Evolutionary conservation across 2,888 invertebrate species (phyloP).

Genomic region (Rotaria socialis): DNA sequence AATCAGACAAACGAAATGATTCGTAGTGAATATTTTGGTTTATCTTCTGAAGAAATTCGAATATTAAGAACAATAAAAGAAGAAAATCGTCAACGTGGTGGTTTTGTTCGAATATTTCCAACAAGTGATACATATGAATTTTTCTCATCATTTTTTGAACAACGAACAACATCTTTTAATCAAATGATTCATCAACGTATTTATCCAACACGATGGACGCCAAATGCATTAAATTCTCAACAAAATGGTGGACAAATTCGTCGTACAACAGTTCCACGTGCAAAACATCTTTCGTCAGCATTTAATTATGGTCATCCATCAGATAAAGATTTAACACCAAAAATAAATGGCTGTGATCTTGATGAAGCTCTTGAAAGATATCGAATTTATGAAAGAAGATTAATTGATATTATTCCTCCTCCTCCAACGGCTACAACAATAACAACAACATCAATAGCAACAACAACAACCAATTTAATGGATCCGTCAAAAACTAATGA

Average conservation of each 20-base stretch:
- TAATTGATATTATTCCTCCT: slow-evolving; percentile 38
- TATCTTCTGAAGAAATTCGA: slow-evolving; percentile 74
- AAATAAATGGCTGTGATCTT: background rate
- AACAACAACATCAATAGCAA: background rate
- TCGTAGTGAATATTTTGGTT: slow-evolving; percentile 48
- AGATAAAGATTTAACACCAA: background rate
- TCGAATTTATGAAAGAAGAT: slow-evolving; percentile 42
- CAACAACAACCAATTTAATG: background rate
- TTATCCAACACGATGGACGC: slow-evolving; percentile 39
- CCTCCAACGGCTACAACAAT: background rate
- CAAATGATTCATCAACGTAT: slow-evolving; percentile 44
- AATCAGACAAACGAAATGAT: background rate
- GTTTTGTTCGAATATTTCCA: slow-evolving; percentile 84
- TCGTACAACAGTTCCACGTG: slow-evolving; percentile 12
- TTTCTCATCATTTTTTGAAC: slow-evolving; percentile 50
- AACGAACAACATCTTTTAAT: slow-evolving; percentile 42
- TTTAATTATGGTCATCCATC: slow-evolving; percentile 8
- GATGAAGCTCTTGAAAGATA: slow-evolving; percentile 44
- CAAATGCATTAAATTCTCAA: background rate
- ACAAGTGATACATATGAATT: slow-evolving; percentile 75
- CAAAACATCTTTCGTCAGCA: background rate
- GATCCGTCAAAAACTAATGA: background rate
- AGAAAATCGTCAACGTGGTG: slow-evolving; percentile 77
- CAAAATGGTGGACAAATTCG: background rate
- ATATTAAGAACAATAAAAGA: slow-evolving; percentile 71